Percentiles rank a stretch among this genome's conserved stretches.
phyloP scores from a whole-genome alignment of 2,888 invertebrate genomes.

The Nephrotoma appendiculata region DNA sequence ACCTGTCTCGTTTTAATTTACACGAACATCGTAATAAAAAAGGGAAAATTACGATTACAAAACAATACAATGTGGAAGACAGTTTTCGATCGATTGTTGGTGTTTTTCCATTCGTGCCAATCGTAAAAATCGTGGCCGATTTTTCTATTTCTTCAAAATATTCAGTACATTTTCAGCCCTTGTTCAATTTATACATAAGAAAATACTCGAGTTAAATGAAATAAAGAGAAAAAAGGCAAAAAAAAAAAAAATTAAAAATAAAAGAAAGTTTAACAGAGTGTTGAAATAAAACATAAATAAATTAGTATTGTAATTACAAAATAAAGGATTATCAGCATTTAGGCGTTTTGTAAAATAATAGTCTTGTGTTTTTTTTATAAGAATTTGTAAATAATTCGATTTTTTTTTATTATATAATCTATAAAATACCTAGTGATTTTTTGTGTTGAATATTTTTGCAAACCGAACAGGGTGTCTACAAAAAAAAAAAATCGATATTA shows the following conservation, averaged over 20 bases:
- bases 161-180: conserved; percentile 2
- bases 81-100: not conserved
- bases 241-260: not conserved
- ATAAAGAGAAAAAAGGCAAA: not conserved
- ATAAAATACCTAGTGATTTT: not conserved
- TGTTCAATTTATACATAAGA: not conserved
- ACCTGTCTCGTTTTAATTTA: not conserved
- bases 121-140: not conserved
- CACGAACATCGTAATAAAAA: not conserved
- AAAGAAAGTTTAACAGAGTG: not conserved
- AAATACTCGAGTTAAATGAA: not conserved
- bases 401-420: not conserved
- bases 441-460: too few relatives aligned
- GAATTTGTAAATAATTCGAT: not conserved
- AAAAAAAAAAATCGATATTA: not conserved
- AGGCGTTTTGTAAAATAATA: not conserved
- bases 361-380: not conserved
- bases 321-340: not conserved
- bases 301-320: not conserved
- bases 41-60: not conserved
- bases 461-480: not conserved
- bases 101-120: not conserved
- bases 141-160: not conserved
- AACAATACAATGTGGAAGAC: too few relatives aligned
- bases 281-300: not conserved